Conservation (phyloP, 1,140 invertebrate species). For the Caenorhabditis briggsae region DNA sequence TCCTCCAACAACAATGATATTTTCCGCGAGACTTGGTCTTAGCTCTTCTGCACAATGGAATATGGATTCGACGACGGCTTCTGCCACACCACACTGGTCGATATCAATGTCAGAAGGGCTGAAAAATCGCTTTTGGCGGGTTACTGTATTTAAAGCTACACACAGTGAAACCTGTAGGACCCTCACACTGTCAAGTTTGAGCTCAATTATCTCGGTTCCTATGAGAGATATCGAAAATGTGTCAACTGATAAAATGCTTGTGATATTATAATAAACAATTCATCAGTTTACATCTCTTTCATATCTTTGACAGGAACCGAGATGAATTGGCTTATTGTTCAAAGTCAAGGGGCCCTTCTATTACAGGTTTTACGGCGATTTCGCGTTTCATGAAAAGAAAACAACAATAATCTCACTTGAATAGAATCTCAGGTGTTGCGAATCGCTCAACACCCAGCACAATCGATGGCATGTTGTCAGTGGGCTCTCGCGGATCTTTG, state of each 20-base stretch:
- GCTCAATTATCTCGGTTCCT: too few relatives aligned
- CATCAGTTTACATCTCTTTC: too few relatives aligned
- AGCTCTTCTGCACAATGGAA: conserved; percentile 76
- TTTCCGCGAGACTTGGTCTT: conserved; percentile 84
- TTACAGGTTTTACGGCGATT: too few relatives aligned
- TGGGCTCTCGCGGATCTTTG: not conserved
- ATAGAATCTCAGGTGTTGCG: conserved; percentile 90
- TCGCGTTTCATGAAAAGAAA: too few relatives aligned
- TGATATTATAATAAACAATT: too few relatives aligned
- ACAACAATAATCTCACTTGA: conserved; percentile 52
- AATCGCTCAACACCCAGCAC: conserved; percentile 87
- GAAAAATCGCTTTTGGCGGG: conserved; percentile 80
- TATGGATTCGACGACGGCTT: conserved; percentile 83
- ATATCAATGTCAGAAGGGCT: conserved; percentile 94
- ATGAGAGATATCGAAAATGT: too few relatives aligned
- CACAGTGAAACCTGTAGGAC: not conserved
- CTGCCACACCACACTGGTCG: conserved; percentile 91
- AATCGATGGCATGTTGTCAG: conserved; percentile 61
- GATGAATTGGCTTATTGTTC: too few relatives aligned
- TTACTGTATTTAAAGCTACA: too few relatives aligned
- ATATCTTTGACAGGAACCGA: too few relatives aligned
- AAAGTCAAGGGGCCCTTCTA: too few relatives aligned
- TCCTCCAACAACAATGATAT: conserved; percentile 93
- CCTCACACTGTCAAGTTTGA: too few relatives aligned
- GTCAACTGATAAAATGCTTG: too few relatives aligned